Base-by-base conservation (phyloP, 2,888 invertebrate species). In the Cephonodes hylas region DNA sequence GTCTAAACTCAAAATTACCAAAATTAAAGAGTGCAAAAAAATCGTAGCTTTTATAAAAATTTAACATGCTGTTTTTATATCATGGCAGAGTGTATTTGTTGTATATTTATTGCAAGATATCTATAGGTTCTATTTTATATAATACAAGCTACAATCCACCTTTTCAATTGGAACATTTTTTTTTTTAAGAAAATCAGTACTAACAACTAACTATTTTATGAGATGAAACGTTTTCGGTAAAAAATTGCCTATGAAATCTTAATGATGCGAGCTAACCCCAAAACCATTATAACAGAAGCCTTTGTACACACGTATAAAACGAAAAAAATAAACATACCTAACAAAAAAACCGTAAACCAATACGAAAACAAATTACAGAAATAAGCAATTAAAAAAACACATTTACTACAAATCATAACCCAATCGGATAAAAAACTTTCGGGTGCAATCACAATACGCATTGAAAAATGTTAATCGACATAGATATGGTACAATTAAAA, bases 331-430 rank as follows among this genome's bases (percentile, higher is more conserved):
- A 7, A 45, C 45, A 53, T 53, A 31, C 18, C 18, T 18, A 31
- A 53, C 15, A 31, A 53, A 18, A 53, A 53, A 31, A 27, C 48
- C 48, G 18, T 53, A 53, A 53, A 53, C 53, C 27, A 18, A 53
- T 53, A 53, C 18, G 53, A 53, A 53, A 53, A 31, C 18, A 27
- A 46, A 10, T 23, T n/a, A n/a, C n/a, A n/a, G n/a, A n/a, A 53
- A 48, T 48, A 53, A 53, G 15, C 23, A 53, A 15, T 22, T 22
- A 53, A 53, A 31, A 18, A 53, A 8, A 53, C 27, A 53, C 27
- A 53, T 15, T 27, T 3, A 18, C 31, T 53, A 53, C 27, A 31
- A 53, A 53, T 31, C 27, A 53, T 53, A n/a, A 18, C 31, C 10
- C 27, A 18, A 27, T 18, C 18, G 25, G 15, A 27, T 27, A 25